A percentile compares a stretch with the other conserved stretches of the same genome.
These are phyloP conservation scores for Erinaceus europaeus DNA, from an alignment of 2,113 vertebrate species.

Conservation along the genomic window DNA sequence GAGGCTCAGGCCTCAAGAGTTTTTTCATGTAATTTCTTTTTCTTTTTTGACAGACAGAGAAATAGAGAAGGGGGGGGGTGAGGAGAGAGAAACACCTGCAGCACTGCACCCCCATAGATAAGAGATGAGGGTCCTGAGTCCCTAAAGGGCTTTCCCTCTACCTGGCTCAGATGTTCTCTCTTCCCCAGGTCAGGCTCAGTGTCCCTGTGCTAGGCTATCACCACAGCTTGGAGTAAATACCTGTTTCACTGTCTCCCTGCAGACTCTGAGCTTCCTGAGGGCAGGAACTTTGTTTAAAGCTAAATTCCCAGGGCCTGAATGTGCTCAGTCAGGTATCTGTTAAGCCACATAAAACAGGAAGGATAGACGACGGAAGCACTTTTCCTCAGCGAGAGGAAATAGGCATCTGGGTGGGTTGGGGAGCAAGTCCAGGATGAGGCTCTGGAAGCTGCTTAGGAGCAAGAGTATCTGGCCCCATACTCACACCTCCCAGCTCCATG, in stretches of 20 bases:
- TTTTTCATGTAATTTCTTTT: no score
- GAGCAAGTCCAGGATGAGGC: not conserved
- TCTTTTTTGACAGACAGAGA: no score
- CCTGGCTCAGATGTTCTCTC: not conserved
- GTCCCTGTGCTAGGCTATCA: not conserved
- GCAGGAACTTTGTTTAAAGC: not conserved
- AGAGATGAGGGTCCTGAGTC: not conserved
- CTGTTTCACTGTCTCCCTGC: not conserved
- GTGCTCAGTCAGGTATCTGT: not conserved
- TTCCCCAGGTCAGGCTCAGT: not conserved
- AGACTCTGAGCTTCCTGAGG: conserved; percentile 12
- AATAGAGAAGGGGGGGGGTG: no score
- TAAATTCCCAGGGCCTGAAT: not conserved
- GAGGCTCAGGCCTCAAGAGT: no score
- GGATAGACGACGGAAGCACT: not conserved
- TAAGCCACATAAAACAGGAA: conserved; percentile 24
- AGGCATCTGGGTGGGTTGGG: not conserved
- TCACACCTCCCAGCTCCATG: not conserved
- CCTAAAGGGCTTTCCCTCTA: not conserved
- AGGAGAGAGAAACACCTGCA: no score
- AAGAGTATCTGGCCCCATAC: not conserved
- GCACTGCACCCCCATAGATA: not conserved
- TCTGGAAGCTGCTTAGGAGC: not conserved
- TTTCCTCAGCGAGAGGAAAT: not conserved
- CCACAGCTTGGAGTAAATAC: not conserved